Evolutionary conservation across 2,888 invertebrate genomes (phyloP).

Genomic region (Heteromurus nitidus): DNA sequence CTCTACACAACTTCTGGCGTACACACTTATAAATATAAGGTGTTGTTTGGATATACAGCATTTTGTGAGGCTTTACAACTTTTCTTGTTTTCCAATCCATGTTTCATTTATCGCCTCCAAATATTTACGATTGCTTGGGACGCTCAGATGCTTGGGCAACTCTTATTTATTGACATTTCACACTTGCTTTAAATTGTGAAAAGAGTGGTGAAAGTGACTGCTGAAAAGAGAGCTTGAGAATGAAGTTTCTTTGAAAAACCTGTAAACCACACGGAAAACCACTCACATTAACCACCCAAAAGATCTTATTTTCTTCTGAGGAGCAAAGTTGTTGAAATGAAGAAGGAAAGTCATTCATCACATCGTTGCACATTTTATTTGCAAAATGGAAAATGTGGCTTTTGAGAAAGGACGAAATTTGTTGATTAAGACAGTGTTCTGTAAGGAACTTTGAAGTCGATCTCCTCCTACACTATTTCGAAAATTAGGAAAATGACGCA

Average conservation of each 20-base stretch:
- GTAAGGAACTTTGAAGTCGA: too few species aligned
- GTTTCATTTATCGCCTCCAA: neutral
- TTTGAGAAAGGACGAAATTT: too few species aligned
- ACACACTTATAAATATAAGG: neutral
- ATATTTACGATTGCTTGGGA: neutral
- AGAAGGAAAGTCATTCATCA: neutral
- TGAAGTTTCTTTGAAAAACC: too few species aligned
- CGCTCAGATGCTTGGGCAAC: neutral
- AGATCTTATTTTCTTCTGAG: neutral
- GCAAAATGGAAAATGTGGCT: conserved; percentile 30
- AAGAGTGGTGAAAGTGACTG: conserved; percentile 4
- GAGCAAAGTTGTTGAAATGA: neutral
- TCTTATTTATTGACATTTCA: conserved; percentile 15
- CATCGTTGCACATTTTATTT: neutral
- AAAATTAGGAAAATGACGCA: too few species aligned
- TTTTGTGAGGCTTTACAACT: neutral
- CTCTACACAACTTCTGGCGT: neutral
- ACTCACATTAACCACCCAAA: too few species aligned
- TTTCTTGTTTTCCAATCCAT: too few species aligned
- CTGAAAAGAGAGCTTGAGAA: too few species aligned
- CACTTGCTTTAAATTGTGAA: neutral
- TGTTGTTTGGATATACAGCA: neutral
- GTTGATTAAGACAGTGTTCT: too few species aligned
- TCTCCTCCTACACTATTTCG: too few species aligned
- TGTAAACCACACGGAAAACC: too few species aligned